Conservation (phyloP, 2,113 vertebrate genomes). For the Amblyornis subalaris region DNA sequence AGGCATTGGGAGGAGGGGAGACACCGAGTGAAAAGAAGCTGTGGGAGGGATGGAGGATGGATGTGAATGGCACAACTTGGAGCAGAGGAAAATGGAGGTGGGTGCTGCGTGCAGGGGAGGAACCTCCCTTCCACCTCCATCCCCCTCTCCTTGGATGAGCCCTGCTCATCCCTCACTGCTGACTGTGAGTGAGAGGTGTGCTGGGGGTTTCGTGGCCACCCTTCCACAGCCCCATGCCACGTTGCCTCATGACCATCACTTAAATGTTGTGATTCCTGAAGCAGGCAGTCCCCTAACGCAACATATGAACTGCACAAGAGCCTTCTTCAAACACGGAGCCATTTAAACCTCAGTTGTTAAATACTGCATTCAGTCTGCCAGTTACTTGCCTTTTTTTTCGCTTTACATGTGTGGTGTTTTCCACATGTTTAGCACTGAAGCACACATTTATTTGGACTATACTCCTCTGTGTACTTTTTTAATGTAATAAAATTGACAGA, state of each 20-base stretch:
- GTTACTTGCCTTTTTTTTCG: conserved; percentile 9
- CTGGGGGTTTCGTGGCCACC: neutral
- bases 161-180: rapidly evolving
- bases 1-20: neutral
- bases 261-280: neutral
- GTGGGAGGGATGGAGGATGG: neutral
- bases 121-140: neutral
- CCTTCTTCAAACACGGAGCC: conserved; percentile 1
- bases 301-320: neutral
- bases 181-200: rapidly evolving
- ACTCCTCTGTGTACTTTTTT: conserved; percentile 70
- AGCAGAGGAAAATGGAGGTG: neutral
- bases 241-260: neutral
- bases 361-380: conserved; percentile 18
- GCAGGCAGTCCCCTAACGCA: neutral
- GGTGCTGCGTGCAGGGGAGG: neutral
- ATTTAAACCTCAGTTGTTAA: conserved; percentile 22
- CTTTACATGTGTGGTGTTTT: conserved; percentile 55
- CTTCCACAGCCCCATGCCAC: neutral
- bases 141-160: neutral
- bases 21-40: neutral
- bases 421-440: conserved; percentile 70
- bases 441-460: conserved; percentile 71
- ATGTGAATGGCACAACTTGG: neutral
- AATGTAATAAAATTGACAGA: conserved; percentile 78